Percentiles rank a stretch among this genome's conserved stretches.
Evolutionary conservation across 2,888 invertebrate species (phyloP).

Genomic region (Hypena proboscidalis): DNA sequence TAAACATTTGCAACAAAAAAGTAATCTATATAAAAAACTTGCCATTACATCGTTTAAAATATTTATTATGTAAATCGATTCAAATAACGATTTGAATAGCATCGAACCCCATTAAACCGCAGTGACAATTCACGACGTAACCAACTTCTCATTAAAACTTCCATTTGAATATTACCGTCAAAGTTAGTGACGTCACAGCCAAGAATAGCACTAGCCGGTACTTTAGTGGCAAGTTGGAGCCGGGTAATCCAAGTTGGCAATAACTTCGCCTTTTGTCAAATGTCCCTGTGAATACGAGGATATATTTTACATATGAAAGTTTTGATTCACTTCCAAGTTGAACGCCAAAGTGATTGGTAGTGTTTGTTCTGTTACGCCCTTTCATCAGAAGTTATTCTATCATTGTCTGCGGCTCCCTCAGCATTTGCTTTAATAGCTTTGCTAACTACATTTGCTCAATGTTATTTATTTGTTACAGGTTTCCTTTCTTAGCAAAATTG

Average conservation of each 20-base stretch:
- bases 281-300: slow-evolving; percentile 25
- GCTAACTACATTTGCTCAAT: too few species aligned
- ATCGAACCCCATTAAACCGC: background rate
- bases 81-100: too few species aligned
- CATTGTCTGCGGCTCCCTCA: background rate
- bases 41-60: too few species aligned
- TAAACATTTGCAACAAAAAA: too few species aligned
- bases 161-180: slow-evolving; percentile 27
- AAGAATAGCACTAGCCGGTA: slow-evolving; percentile 32
- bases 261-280: slow-evolving; percentile 41
- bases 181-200: slow-evolving; percentile 33
- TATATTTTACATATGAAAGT: slow-evolving; percentile 43
- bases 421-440: background rate
- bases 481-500: too few species aligned
- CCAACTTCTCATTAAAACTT: slow-evolving; percentile 38
- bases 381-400: background rate
- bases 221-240: slow-evolving; percentile 27
- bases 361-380: slow-evolving; percentile 4
- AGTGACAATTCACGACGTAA: slow-evolving; percentile 10
- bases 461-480: too few species aligned
- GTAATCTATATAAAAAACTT: too few species aligned
- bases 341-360: slow-evolving; percentile 7
- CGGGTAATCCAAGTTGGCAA: slow-evolving; percentile 35
- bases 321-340: slow-evolving; percentile 14
- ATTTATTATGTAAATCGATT: too few species aligned